phyloP scores from a whole-genome alignment of 2,888 invertebrate species.

The Poecilobothrus nobilitatus region DNA sequence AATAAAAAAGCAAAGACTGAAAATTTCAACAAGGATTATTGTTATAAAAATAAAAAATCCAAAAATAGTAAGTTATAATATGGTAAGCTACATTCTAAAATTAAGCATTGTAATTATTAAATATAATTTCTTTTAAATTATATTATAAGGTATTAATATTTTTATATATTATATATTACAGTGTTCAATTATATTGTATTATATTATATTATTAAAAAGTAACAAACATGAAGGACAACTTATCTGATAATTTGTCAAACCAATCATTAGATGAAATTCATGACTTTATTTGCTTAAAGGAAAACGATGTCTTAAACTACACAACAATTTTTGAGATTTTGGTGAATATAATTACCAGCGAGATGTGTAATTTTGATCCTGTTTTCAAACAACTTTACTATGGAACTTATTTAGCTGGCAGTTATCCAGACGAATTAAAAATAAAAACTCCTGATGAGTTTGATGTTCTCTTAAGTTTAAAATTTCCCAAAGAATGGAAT shows the following conservation, averaged over 20 bases:
- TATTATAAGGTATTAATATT: too few relatives aligned
- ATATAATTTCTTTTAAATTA: too few relatives aligned
- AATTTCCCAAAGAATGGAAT: conserved; percentile 21
- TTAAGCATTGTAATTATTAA: too few relatives aligned
- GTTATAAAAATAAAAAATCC: too few relatives aligned
- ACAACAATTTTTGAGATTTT: not conserved
- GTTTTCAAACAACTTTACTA: not conserved
- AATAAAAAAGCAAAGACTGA: too few relatives aligned
- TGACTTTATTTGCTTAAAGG: not conserved
- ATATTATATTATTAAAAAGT: too few relatives aligned
- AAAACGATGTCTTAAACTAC: not conserved
- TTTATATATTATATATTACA: too few relatives aligned
- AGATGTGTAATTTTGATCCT: not conserved
- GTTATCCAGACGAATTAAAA: conserved; percentile 25
- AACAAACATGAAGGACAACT: too few relatives aligned
- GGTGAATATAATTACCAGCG: not conserved
- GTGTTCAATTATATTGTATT: too few relatives aligned
- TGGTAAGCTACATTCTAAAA: too few relatives aligned
- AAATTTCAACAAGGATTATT: too few relatives aligned
- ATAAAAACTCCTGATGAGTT: conserved; percentile 28
- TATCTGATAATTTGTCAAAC: not conserved
- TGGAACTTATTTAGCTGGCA: conserved; percentile 23
- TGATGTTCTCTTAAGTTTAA: conserved; percentile 28
- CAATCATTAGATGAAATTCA: not conserved
- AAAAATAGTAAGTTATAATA: too few relatives aligned